phyloP scores from a whole-genome alignment of 92 coral and sea anemone species.

The Bergia sp. region DNA sequence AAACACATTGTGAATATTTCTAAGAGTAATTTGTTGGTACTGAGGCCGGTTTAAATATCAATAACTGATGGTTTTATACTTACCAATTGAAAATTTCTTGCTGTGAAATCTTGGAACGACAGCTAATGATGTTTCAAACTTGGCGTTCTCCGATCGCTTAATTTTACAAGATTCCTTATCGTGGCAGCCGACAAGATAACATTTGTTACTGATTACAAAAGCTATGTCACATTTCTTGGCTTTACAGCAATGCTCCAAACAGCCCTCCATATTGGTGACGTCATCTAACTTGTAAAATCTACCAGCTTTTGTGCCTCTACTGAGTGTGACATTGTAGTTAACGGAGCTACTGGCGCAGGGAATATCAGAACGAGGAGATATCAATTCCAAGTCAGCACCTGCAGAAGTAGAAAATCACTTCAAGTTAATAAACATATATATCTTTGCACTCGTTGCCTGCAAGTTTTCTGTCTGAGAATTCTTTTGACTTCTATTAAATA shows the following conservation, averaged over 20 bases:
- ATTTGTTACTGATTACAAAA: constrained; percentile 82
- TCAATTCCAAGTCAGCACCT: constrained; percentile 31
- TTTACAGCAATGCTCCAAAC: constrained; percentile 82
- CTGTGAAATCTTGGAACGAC: constrained; percentile 64
- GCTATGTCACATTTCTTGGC: constrained; percentile 94
- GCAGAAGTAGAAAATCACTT: background rate
- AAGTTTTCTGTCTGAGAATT: background rate
- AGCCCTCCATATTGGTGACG: constrained; percentile 73
- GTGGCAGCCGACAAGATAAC: constrained; percentile 88
- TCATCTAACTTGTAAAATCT: constrained; percentile 78
- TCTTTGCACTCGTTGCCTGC: background rate
- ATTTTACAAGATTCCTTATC: constrained; percentile 81
- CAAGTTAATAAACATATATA: background rate
- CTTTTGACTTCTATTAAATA: background rate
- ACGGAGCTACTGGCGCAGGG: constrained; percentile 83
- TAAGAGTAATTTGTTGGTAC: background rate
- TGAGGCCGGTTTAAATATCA: no score
- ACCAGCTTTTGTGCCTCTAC: constrained; percentile 87
- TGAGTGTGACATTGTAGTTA: constrained; percentile 89
- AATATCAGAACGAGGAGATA: constrained; percentile 43
- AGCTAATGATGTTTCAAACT: constrained; percentile 83
- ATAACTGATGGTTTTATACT: background rate
- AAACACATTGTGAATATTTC: background rate
- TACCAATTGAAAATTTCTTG: constrained; percentile 28
- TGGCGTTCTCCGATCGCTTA: constrained; percentile 78